Conservation (phyloP, 2,888 invertebrate genomes). For the Dasypolia templi region DNA sequence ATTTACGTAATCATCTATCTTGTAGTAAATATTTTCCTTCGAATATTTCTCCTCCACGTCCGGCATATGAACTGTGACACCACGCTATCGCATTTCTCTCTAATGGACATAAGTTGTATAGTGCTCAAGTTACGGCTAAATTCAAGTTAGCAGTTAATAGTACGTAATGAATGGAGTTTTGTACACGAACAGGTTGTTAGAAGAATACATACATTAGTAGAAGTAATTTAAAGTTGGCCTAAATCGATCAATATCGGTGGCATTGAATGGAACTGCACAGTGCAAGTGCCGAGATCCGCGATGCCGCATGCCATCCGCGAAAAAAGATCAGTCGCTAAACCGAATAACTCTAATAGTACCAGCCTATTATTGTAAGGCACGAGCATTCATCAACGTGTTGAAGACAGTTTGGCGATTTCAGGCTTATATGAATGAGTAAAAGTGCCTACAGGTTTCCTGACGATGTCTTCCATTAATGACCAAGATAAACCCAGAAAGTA, state of each 20-base stretch:
- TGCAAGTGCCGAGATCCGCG: not conserved
- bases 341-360: not conserved
- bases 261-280: not conserved
- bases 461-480: too few relatives aligned
- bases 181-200: not conserved
- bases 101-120: slow-evolving; percentile 44
- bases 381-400: too few relatives aligned
- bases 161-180: not conserved
- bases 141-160: not conserved
- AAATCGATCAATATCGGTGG: not conserved
- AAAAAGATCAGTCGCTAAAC: not conserved
- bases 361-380: not conserved
- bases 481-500: too few relatives aligned
- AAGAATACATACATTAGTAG: not conserved
- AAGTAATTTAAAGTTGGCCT: not conserved
- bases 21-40: slow-evolving; percentile 21
- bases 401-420: too few relatives aligned
- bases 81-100: slow-evolving; percentile 38
- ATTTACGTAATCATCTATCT: slow-evolving; percentile 3
- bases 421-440: too few relatives aligned
- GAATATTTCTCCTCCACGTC: slow-evolving; percentile 7
- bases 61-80: slow-evolving; percentile 6
- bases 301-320: too few relatives aligned
- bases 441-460: too few relatives aligned
- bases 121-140: slow-evolving; percentile 13